Conservation (phyloP, 2,888 invertebrate species). For the Melanostoma mellinum region DNA sequence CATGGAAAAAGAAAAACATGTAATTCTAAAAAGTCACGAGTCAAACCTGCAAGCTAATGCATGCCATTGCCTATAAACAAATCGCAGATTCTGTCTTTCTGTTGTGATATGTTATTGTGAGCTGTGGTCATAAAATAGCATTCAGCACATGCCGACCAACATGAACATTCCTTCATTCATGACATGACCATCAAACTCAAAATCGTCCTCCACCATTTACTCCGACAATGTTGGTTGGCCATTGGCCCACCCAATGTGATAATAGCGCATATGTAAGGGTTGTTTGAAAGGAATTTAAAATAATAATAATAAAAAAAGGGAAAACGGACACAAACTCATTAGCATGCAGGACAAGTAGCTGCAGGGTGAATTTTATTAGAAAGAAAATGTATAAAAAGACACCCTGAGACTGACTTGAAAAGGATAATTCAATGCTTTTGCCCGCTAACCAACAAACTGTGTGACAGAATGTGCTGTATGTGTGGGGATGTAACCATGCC, state of each 20-base stretch:
- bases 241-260: background rate
- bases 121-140: constrained; percentile 65
- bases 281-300: constrained; percentile 58
- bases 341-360: constrained; percentile 56
- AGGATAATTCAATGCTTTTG: constrained; percentile 63
- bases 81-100: constrained; percentile 31
- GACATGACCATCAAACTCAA: constrained; percentile 17
- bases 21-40: background rate
- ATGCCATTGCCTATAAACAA: constrained; percentile 15
- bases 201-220: background rate
- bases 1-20: too few relatives aligned
- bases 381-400: constrained; percentile 22
- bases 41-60: constrained; percentile 20
- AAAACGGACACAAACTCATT: constrained; percentile 58
- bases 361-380: constrained; percentile 65
- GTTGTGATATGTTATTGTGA: constrained; percentile 25
- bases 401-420: constrained; percentile 9
- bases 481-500: background rate
- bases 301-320: constrained; percentile 35
- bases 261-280: constrained; percentile 33
- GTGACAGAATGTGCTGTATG: background rate
- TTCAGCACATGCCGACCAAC: constrained; percentile 59
- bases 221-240: background rate
- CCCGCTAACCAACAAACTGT: constrained; percentile 26
- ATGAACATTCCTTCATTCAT: constrained; percentile 55